A percentile compares a stretch with the other conserved stretches of the same genome.
phyloP scores from a whole-genome alignment of 1,140 invertebrate genomes.

The Tigriopus japonicus region DNA sequence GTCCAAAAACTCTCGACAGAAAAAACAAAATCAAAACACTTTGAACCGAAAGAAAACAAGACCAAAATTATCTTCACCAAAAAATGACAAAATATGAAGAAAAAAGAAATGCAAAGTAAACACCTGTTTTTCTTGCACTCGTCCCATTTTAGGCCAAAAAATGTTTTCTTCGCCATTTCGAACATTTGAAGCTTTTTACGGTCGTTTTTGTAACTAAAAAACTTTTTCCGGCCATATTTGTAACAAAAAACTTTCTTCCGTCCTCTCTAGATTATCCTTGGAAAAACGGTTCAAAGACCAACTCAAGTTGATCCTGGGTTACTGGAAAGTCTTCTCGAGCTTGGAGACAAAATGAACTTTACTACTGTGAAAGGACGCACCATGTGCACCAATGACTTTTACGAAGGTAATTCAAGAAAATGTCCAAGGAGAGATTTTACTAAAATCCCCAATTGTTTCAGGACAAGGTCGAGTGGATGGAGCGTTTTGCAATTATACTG shows the following conservation, averaged over 20 bases:
- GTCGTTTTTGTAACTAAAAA: too few relatives aligned
- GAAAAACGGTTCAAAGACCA: constrained; percentile 57
- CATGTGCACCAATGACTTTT: constrained; percentile 91
- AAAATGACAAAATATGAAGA: too few relatives aligned
- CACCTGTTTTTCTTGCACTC: too few relatives aligned
- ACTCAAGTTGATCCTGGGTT: constrained; percentile 61
- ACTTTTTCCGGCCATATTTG: too few relatives aligned
- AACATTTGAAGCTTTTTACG: too few relatives aligned
- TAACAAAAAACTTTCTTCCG: too few relatives aligned
- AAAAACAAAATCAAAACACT: too few relatives aligned
- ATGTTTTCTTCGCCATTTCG: background rate
- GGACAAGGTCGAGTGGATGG: constrained; percentile 75
- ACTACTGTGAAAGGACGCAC: constrained; percentile 83
- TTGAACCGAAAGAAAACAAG: too few relatives aligned
- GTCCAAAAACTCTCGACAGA: too few relatives aligned
- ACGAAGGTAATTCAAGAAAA: constrained; percentile 51
- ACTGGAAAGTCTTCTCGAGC: constrained; percentile 48
- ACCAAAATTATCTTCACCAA: too few relatives aligned
- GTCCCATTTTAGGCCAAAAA: too few relatives aligned
- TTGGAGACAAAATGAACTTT: constrained; percentile 46
- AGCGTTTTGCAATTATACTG: constrained; percentile 83
- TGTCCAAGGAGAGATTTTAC: background rate
- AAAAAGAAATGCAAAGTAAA: too few relatives aligned
- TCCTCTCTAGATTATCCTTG: constrained; percentile 54
- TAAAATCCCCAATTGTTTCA: constrained; percentile 4